Percentiles rank a stretch among this genome's conserved stretches.
phyloP scores from a whole-genome alignment of 2,797 vertebrate species.

The Strix occidentalis region DNA sequence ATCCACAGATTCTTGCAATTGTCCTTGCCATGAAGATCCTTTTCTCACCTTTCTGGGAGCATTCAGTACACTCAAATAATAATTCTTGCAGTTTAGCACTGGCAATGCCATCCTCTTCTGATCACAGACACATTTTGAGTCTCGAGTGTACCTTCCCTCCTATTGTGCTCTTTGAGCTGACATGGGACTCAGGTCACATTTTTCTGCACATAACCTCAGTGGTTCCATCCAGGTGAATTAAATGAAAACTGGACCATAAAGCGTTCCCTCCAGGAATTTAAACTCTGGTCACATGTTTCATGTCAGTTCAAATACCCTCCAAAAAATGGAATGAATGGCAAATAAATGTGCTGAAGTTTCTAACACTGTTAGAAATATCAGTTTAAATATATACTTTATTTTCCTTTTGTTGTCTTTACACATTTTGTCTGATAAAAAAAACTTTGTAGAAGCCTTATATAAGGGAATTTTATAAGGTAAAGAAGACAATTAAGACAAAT shows the following conservation, averaged over 20 bases:
- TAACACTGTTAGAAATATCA: not conserved
- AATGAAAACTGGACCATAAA: not conserved
- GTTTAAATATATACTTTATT: not conserved
- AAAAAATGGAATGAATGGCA: not conserved
- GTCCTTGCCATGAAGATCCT: not conserved
- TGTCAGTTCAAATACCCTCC: not conserved
- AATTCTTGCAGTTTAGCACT: not conserved
- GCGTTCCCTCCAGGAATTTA: not conserved
- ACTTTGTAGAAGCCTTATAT: not conserved
- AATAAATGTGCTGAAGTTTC: not conserved
- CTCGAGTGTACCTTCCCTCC: not conserved
- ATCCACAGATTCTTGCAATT: not conserved
- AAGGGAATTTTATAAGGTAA: not conserved
- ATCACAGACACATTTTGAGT: not conserved
- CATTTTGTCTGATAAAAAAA: not conserved
- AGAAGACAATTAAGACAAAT: not conserved
- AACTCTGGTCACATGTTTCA: not conserved
- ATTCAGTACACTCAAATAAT: not conserved
- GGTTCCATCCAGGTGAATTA: not conserved
- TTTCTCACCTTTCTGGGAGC: not conserved
- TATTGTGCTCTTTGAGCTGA: not conserved
- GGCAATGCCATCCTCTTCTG: not conserved
- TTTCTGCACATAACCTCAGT: not conserved
- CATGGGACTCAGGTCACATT: not conserved
- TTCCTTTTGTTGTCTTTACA: not conserved